Evolutionary conservation across 2,113 vertebrate genomes (phyloP).

Genomic region (Redunca redunca): DNA sequence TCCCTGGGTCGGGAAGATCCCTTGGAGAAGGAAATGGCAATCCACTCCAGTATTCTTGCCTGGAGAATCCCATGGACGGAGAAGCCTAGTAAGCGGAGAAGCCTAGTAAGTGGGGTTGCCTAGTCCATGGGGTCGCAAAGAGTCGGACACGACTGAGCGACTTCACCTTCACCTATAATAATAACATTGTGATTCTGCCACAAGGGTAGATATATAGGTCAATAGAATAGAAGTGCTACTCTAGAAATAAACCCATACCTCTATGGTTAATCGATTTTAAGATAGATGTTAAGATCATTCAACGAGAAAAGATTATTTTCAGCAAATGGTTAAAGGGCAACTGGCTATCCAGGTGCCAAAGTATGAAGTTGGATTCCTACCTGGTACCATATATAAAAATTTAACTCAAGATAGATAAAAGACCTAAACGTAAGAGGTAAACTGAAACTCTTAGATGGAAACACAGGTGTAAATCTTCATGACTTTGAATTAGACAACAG

Average conservation of each 20-base stretch:
- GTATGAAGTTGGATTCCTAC: neutral
- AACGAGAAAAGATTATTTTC: neutral
- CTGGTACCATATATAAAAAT: neutral
- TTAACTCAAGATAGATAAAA: neutral
- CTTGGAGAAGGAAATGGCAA: too few species aligned
- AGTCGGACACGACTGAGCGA: too few species aligned
- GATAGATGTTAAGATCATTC: neutral
- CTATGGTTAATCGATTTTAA: neutral
- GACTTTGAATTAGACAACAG: neutral
- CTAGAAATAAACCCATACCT: neutral
- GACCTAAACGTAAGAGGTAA: neutral
- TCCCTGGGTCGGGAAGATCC: too few species aligned
- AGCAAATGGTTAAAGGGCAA: neutral
- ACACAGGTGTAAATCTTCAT: neutral
- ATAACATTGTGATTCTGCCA: neutral
- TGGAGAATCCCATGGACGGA: too few species aligned
- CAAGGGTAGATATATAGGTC: neutral
- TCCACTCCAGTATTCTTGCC: too few species aligned
- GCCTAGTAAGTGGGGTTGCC: too few species aligned
- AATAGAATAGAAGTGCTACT: neutral
- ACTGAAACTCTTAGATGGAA: neutral
- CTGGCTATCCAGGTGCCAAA: neutral
- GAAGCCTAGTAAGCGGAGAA: too few species aligned
- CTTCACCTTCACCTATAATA: neutral
- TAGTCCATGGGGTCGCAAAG: too few species aligned